Percentiles rank a stretch among this genome's conserved stretches.
These are phyloP conservation scores for Cylas formicarius DNA, from an alignment of 1,140 invertebrate species.

Conservation along the genomic window DNA sequence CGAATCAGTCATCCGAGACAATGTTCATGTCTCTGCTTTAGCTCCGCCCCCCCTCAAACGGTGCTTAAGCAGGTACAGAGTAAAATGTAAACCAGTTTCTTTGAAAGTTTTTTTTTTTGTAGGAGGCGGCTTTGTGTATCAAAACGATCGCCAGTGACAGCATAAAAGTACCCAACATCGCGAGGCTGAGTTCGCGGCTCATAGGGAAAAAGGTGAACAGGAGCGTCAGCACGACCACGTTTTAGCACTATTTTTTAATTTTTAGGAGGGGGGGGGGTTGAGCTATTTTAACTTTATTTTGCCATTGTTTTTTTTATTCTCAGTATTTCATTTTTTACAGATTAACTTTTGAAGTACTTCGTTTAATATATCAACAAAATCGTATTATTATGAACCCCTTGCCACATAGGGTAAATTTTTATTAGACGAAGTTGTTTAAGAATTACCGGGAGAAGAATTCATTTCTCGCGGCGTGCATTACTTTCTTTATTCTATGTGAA, in stretches of 20 bases:
- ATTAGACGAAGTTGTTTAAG: too few species aligned
- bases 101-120: constrained; percentile 8
- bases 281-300: constrained; percentile 4
- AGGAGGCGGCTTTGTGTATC: constrained; percentile 25
- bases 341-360: not conserved
- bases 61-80: too few species aligned
- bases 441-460: too few species aligned
- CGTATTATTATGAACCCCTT: constrained; percentile 4
- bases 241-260: constrained; percentile 39
- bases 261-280: constrained; percentile 10
- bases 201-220: constrained; percentile 55
- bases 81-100: too few species aligned
- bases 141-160: constrained; percentile 23
- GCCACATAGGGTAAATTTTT: too few species aligned
- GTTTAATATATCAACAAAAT: not conserved
- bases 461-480: too few species aligned
- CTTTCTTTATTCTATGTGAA: too few species aligned
- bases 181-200: constrained; percentile 41
- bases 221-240: constrained; percentile 52
- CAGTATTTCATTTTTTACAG: constrained; percentile 3
- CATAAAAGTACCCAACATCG: constrained; percentile 15
- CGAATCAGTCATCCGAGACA: too few species aligned
- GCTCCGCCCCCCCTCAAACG: too few species aligned
- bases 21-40: too few species aligned
- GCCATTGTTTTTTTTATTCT: constrained; percentile 1